Evolutionary conservation across 1,140 invertebrate species (phyloP).

Genomic region (Ceratoteleas bidentatus): DNA sequence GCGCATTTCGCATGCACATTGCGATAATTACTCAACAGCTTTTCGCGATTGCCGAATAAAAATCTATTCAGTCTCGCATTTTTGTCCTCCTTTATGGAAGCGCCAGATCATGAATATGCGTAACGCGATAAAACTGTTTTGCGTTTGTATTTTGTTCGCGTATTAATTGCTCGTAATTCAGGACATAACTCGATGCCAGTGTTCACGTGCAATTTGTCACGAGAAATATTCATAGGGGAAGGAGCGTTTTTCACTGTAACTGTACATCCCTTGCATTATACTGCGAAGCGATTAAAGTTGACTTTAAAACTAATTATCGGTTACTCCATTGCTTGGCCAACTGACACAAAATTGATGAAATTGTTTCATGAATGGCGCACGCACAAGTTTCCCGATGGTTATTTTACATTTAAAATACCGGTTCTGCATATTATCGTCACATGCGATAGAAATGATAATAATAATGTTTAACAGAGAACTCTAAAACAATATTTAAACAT

Average conservation of each 20-base stretch:
- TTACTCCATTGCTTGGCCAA: slow-evolving; percentile 27
- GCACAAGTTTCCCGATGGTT: background rate
- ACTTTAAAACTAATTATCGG: slow-evolving; percentile 28
- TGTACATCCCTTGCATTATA: slow-evolving; percentile 22
- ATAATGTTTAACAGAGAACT: too few species aligned
- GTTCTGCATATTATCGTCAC: too few species aligned
- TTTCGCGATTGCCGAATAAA: background rate
- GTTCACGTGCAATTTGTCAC: slow-evolving; percentile 42
- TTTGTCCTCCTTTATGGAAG: slow-evolving; percentile 20
- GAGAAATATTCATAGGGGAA: slow-evolving; percentile 41
- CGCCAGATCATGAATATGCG: slow-evolving; percentile 34
- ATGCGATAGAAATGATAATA: too few species aligned
- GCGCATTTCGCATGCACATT: too few species aligned
- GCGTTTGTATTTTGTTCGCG: slow-evolving; percentile 29
- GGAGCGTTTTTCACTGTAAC: slow-evolving; percentile 41
- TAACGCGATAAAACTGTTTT: slow-evolving; percentile 20
- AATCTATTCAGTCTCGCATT: slow-evolving; percentile 1
- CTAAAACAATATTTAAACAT: too few species aligned
- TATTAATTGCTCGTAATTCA: slow-evolving; percentile 36
- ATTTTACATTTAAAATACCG: background rate
- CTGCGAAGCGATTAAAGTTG: slow-evolving; percentile 33
- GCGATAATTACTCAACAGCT: too few species aligned
- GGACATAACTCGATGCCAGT: slow-evolving; percentile 27
- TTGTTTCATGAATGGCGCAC: slow-evolving; percentile 15
- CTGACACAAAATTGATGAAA: slow-evolving; percentile 44